Conservation (phyloP, 2,113 vertebrate species). For the Osmerus eperlanus region DNA sequence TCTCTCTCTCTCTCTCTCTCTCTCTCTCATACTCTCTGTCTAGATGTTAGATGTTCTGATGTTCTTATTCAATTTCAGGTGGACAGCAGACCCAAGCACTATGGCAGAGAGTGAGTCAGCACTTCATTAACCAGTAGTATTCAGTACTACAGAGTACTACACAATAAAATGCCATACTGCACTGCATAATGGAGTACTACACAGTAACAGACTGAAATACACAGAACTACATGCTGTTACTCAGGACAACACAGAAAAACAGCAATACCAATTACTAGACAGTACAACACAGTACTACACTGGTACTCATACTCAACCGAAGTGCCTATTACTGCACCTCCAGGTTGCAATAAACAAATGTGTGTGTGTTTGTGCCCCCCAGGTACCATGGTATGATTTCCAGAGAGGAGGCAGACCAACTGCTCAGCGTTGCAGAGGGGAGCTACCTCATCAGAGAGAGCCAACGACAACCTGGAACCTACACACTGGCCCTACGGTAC, state of each 20-base stretch:
- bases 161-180: background rate
- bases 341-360: background rate
- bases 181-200: no score
- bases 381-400: slow-evolving; percentile 99
- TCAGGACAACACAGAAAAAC: no score
- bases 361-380: slow-evolving; percentile 1
- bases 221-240: no score
- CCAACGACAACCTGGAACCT: slow-evolving; percentile 95
- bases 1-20: background rate
- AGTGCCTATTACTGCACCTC: background rate
- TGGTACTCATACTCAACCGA: no score
- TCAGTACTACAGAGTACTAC: background rate
- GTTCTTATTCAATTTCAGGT: slow-evolving; percentile 71
- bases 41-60: background rate
- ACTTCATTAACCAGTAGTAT: background rate
- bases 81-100: slow-evolving; percentile 96
- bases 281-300: no score
- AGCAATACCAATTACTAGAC: no score
- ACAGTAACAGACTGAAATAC: no score
- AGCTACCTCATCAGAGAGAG: slow-evolving; percentile 99
- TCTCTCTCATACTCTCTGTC: background rate
- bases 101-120: slow-evolving; percentile 95
- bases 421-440: slow-evolving; percentile 92
- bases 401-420: slow-evolving; percentile 90
- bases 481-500: slow-evolving; percentile 95